Conservation (phyloP, 2,888 invertebrate genomes). For the Atrina japonica region DNA sequence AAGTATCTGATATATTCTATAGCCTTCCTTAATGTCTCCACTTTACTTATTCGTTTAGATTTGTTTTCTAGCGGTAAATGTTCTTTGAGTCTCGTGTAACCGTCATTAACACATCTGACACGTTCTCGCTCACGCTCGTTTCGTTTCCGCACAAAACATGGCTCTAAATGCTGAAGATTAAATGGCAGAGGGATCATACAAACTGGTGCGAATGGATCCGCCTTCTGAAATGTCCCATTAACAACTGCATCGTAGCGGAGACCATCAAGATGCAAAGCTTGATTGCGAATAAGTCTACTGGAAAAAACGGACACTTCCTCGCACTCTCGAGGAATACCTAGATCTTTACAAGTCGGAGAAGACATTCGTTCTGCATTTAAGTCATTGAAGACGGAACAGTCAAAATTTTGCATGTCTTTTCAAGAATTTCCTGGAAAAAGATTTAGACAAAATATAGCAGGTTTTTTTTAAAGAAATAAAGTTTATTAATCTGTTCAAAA, state of each 20-base stretch:
- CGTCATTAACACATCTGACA: conserved; percentile 79
- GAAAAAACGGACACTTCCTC: conserved; percentile 45
- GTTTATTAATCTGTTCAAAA: no score
- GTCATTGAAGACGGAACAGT: conserved; percentile 2
- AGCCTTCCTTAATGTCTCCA: conserved; percentile 78
- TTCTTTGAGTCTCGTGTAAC: conserved; percentile 73
- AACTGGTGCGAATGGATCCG: conserved; percentile 73
- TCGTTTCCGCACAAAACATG: conserved; percentile 75
- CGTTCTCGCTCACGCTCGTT: conserved; percentile 79
- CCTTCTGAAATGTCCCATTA: conserved; percentile 38
- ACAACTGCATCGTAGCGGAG: conserved; percentile 47
- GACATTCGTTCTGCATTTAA: conserved; percentile 50
- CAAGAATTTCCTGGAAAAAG: background rate
- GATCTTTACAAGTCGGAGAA: conserved; percentile 73
- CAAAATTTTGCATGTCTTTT: conserved; percentile 18
- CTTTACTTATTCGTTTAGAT: conserved; percentile 79
- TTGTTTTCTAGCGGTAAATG: conserved; percentile 76
- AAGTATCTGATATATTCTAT: conserved; percentile 78
- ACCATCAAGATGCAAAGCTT: conserved; percentile 54
- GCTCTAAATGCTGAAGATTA: conserved; percentile 66
- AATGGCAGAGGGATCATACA: conserved; percentile 76
- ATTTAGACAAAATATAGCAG: background rate
- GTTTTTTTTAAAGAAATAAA: background rate
- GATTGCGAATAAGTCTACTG: conserved; percentile 50
- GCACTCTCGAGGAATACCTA: conserved; percentile 69